Percentiles rank a stretch among this genome's conserved stretches.
Evolutionary conservation across 2,113 vertebrate genomes (phyloP).

Genomic region (Ailurus styani): DNA sequence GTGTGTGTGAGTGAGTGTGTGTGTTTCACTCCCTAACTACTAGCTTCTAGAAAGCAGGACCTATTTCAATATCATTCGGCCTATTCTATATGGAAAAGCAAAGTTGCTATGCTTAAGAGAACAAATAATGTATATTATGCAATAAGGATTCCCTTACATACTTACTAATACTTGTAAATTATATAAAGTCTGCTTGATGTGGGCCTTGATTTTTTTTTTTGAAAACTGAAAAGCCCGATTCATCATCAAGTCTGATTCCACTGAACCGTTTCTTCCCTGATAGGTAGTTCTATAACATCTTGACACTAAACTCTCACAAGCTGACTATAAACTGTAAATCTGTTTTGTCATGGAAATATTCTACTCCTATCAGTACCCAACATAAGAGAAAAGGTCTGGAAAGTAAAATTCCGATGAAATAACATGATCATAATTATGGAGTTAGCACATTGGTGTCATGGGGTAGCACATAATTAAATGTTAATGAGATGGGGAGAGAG

Average conservation of each 20-base stretch:
- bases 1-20: neutral
- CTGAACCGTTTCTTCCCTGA: neutral
- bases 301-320: constrained; percentile 26
- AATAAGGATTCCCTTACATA: neutral
- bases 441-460: neutral
- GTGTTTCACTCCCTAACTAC: neutral
- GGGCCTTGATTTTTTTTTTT: neutral
- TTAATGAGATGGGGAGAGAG: neutral
- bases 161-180: neutral
- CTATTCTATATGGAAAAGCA: neutral
- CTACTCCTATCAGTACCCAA: neutral
- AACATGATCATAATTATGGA: constrained; percentile 11
- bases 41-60: neutral
- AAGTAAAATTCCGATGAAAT: constrained; percentile 18
- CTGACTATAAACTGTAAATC: constrained; percentile 2
- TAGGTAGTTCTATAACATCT: neutral
- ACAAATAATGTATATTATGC: neutral
- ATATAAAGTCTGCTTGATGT: neutral
- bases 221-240: neutral
- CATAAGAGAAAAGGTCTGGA: neutral
- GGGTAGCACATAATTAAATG: constrained; percentile 40
- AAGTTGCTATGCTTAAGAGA: neutral
- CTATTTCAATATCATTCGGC: neutral
- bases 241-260: constrained; percentile 11
- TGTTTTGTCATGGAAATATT: constrained; percentile 11